Conservation (phyloP, 2,113 vertebrate genomes). For the Corythoichthys intestinalis region DNA sequence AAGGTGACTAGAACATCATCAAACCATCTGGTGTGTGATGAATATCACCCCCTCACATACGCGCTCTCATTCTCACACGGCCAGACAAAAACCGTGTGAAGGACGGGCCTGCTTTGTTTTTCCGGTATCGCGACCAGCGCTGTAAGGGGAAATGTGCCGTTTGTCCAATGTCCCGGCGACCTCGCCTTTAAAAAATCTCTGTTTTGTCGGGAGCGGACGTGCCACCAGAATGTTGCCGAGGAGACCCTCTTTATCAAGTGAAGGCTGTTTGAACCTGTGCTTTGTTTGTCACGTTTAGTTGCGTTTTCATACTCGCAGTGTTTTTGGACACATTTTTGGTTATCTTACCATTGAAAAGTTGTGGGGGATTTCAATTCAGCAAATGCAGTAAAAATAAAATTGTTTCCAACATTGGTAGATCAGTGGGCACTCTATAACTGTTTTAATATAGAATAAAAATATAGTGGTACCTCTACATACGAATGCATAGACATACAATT, state of each 20-base stretch:
- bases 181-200: constrained; percentile 39
- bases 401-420: constrained; percentile 35
- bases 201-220: constrained; percentile 59
- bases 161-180: constrained; percentile 55
- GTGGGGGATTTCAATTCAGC: constrained; percentile 32
- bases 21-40: constrained; percentile 52
- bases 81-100: constrained; percentile 7
- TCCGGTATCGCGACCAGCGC: constrained; percentile 39
- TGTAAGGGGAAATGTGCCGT: constrained; percentile 49
- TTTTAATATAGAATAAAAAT: neutral
- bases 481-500: no score
- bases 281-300: constrained; percentile 36
- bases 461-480: no score
- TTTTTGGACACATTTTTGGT: constrained; percentile 20
- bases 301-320: constrained; percentile 42
- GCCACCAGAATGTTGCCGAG: constrained; percentile 57
- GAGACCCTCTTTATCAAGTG: constrained; percentile 52
- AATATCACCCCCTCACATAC: neutral
- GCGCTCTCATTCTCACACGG: constrained; percentile 6
- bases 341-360: constrained; percentile 26
- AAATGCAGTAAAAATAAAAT: constrained; percentile 35
- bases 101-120: constrained; percentile 42
- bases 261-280: constrained; percentile 55
- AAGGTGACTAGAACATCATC: constrained; percentile 58
- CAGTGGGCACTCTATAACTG: neutral